Evolutionary conservation across 1,140 invertebrate species (phyloP), one percentile per base, ranked within the genome.

Genomic region (Pogonus chalceus): DNA sequence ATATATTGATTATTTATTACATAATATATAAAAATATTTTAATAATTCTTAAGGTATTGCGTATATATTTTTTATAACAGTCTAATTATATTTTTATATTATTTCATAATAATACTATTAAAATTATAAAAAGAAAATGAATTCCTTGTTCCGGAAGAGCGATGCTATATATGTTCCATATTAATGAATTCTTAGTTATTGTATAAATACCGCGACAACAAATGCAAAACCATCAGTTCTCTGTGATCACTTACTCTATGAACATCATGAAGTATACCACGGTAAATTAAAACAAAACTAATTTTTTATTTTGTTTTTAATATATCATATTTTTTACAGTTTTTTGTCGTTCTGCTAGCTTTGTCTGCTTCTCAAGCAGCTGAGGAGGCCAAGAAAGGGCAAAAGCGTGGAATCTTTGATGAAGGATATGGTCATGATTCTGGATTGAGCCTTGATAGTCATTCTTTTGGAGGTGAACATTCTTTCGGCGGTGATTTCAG

Each of bases 391-490:
- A 60, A 58, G 46, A 63, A 56, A 24, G 55, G 55, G 23, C 62
- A 61, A 48, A 66, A 65, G 52, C 57, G 66, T 48, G 63, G 63
- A 20, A 64, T 66, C 51, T 56, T 64, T 51, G 60, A 59, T 20
- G 61, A 58, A 37, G 58, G 59, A 20, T 56, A 61, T 49, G 64
- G 64, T 21, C 58, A 58, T 43, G 61, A n/a, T 7, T 46, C 12
- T 4, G 20, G 39, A 20, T 7, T 12, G 12, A 20, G 9, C 12
- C 12, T 46, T 9, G 39, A 16, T 20, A 16, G 39, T 7, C 3
- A 7, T 20, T n/a, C 20, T 3, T 18, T 9, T 23, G 49, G 26
- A 14, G 49, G 49, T 24, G 22, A 12, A 18, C 22, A 26, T n/a
- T 14, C n/a, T 16, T 26, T 51, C 4, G 49, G 49, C n/a, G 22